Evolutionary conservation across 2,888 invertebrate genomes (phyloP).

Genomic region (Parochlus steinenii): DNA sequence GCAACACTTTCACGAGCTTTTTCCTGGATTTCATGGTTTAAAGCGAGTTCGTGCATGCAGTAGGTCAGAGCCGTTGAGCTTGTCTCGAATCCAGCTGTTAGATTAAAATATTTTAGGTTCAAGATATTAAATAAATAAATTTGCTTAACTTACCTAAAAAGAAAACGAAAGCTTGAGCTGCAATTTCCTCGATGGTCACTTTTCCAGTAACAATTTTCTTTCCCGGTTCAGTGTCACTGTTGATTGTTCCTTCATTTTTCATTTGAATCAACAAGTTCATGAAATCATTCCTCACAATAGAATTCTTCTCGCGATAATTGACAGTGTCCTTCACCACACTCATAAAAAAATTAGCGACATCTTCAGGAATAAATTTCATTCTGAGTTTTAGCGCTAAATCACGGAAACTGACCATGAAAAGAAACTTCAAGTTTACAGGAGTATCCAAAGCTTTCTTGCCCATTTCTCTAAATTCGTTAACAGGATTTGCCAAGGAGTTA

Average conservation of each 20-base stretch:
- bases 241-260: not conserved
- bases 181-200: slow-evolving; percentile 5
- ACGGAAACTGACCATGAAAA: slow-evolving; percentile 3
- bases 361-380: not conserved
- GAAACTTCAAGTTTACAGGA: not conserved
- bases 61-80: slow-evolving; percentile 26
- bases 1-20: slow-evolving; percentile 22
- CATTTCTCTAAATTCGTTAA: slow-evolving; percentile 26
- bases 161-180: slow-evolving; percentile 6
- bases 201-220: slow-evolving; percentile 20
- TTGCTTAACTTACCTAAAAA: slow-evolving; percentile 18
- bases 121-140: slow-evolving; percentile 1
- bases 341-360: slow-evolving; percentile 15
- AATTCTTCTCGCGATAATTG: slow-evolving; percentile 15
- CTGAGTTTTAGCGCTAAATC: not conserved
- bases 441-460: slow-evolving; percentile 18
- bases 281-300: slow-evolving; percentile 23
- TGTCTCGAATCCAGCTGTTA: slow-evolving; percentile 25
- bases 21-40: slow-evolving; percentile 24
- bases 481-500: slow-evolving; percentile 27
- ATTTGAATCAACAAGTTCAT: slow-evolving; percentile 26
- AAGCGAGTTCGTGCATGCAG: slow-evolving; percentile 24
- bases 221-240: slow-evolving; percentile 16
- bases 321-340: slow-evolving; percentile 15
- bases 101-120: not conserved